A percentile compares a stretch with the other conserved stretches of the same genome.
phyloP scores from a whole-genome alignment of 2,113 vertebrate genomes.

The Trichomycterus rosablanca region DNA sequence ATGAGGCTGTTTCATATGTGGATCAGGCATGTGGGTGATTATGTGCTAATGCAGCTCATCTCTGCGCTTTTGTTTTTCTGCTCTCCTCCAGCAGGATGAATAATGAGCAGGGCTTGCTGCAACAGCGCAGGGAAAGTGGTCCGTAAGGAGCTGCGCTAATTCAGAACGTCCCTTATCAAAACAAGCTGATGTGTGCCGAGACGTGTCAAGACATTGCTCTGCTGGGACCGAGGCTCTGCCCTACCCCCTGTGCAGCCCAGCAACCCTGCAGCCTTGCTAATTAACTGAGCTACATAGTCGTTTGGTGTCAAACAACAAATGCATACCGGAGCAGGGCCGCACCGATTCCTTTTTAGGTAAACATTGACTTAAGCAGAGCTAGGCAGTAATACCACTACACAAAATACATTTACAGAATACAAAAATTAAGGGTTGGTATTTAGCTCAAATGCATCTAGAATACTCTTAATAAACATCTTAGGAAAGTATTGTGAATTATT shows the following conservation, averaged over 20 bases:
- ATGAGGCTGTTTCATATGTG: slow-evolving; percentile 29
- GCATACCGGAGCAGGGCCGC: slow-evolving; percentile 9
- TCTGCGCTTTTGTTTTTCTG: slow-evolving; percentile 30
- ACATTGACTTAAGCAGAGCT: no score
- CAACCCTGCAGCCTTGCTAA: slow-evolving; percentile 34
- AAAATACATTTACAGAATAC: no score
- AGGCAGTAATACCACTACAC: no score
- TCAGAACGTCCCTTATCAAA: slow-evolving; percentile 36
- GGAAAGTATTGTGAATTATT: no score
- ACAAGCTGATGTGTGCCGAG: slow-evolving; percentile 31
- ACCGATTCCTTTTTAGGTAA: slow-evolving; percentile 11
- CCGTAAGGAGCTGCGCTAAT: slow-evolving; percentile 35
- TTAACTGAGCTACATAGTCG: slow-evolving; percentile 34
- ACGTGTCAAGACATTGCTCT: slow-evolving; percentile 24
- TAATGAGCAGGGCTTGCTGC: slow-evolving; percentile 33
- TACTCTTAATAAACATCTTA: no score
- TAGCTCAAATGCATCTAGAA: no score
- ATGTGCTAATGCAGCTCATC: slow-evolving; percentile 44
- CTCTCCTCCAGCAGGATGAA: slow-evolving; percentile 41
- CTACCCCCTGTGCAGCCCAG: not conserved
- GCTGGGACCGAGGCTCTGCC: slow-evolving; percentile 22
- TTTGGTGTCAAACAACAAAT: slow-evolving; percentile 35
- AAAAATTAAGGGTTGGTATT: no score
- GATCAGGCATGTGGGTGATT: slow-evolving; percentile 36
- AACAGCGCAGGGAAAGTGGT: slow-evolving; percentile 18